phyloP scores from a whole-genome alignment of 2,797 vertebrate genomes.

The Hypotaenidia philippensis region DNA sequence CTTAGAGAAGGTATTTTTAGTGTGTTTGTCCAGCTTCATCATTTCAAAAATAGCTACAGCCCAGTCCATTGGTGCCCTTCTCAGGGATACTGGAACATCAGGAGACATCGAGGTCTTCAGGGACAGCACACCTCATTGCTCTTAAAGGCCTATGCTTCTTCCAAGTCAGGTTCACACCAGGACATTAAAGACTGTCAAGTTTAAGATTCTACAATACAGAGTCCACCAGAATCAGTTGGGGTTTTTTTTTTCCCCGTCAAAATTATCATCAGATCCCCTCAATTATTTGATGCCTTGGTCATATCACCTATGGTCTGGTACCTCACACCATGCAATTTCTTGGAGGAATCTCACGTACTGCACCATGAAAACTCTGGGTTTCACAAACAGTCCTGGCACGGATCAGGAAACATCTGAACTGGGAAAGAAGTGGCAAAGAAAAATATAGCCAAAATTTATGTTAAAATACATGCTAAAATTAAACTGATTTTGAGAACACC shows the following conservation, averaged over 20 bases:
- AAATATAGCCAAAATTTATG: not conserved
- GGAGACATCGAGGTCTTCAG: not conserved
- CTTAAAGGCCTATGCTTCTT: not conserved
- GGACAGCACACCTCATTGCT: not conserved
- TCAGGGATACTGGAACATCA: not conserved
- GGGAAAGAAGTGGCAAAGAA: not conserved
- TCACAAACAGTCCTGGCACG: not conserved
- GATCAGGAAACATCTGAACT: not conserved
- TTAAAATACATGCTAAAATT: not conserved
- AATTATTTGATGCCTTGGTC: conserved; percentile 4
- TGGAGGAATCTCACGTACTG: not conserved
- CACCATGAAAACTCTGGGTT: not conserved
- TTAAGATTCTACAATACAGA: not conserved
- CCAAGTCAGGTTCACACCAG: not conserved
- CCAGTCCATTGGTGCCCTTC: not conserved
- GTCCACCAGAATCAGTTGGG: not conserved
- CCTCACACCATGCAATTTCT: not conserved
- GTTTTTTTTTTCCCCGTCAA: not conserved
- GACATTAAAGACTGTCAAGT: not conserved
- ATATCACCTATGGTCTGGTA: conserved; percentile 14
- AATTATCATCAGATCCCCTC: conserved; percentile 3
- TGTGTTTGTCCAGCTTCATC: not conserved
- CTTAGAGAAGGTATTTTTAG: conserved; percentile 24
- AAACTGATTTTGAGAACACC: conserved; percentile 4
- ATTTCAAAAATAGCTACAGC: not conserved